Conservation (phyloP, 2,888 invertebrate species). For the Meandrusa payeni region DNA sequence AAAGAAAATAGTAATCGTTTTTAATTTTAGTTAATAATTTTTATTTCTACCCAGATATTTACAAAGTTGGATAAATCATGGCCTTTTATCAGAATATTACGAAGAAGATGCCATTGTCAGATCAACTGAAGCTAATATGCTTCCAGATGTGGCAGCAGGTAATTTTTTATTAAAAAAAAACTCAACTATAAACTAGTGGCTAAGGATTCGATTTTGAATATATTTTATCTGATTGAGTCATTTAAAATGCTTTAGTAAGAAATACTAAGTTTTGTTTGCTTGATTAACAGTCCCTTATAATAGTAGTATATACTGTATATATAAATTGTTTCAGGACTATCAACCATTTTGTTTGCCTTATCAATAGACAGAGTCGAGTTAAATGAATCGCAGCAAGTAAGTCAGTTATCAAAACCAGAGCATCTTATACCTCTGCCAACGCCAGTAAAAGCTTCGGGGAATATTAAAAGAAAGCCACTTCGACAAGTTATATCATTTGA, state of each 20-base stretch:
- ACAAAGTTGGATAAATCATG: conserved; percentile 86
- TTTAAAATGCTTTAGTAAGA: too few species aligned
- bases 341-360: conserved; percentile 95
- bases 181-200: too few species aligned
- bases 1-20: too few species aligned
- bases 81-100: conserved; percentile 86
- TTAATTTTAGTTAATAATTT: background rate
- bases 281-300: too few species aligned
- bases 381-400: conserved; percentile 80
- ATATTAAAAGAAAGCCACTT: conserved; percentile 64
- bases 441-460: conserved; percentile 75
- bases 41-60: conserved; percentile 78
- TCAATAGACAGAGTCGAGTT: conserved; percentile 93
- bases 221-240: too few species aligned
- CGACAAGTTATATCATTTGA: conserved; percentile 77
- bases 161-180: too few species aligned
- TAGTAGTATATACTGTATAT: too few species aligned
- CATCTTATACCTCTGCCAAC: conserved; percentile 86
- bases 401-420: conserved; percentile 76
- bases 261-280: too few species aligned
- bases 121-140: conserved; percentile 88
- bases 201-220: too few species aligned
- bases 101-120: conserved; percentile 92
- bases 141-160: conserved; percentile 94
- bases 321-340: conserved; percentile 83